Percentiles rank a stretch among this genome's conserved stretches.
phyloP scores from a whole-genome alignment of 2,888 invertebrate genomes.

The Stenoptilia bipunctidactyla region DNA sequence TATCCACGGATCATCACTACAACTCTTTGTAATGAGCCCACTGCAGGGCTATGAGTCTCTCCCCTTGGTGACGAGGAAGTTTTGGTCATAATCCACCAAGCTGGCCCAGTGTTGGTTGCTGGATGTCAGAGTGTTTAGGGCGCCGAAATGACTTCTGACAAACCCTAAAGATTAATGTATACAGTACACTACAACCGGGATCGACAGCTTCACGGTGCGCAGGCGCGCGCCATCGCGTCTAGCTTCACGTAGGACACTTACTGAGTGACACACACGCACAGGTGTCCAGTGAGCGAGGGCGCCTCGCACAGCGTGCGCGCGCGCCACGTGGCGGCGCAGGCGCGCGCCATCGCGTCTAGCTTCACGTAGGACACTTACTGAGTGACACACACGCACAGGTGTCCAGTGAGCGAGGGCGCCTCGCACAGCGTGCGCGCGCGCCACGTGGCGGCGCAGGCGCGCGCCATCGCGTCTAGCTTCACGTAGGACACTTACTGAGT shows the following conservation, averaged over 20 bases:
- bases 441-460: constrained; percentile 86
- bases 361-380: constrained; percentile 48
- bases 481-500: constrained; percentile 74
- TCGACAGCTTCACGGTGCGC: background rate
- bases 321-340: constrained; percentile 76
- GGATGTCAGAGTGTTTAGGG: no score
- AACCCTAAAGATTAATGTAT: no score
- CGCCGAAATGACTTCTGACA: no score
- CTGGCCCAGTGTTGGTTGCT: no score
- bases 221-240: background rate
- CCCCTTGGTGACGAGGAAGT: no score
- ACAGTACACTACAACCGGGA: no score
- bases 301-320: constrained; percentile 91
- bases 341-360: background rate
- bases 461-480: constrained; percentile 77
- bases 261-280: constrained; percentile 84
- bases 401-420: constrained; percentile 84
- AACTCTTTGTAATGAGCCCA: no score
- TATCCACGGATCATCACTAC: no score
- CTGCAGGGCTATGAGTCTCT: no score
- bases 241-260: constrained; percentile 19
- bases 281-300: constrained; percentile 85
- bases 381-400: constrained; percentile 84
- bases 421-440: constrained; percentile 91
- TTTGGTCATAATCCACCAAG: no score